Percentiles rank a stretch among this genome's conserved stretches.
phyloP scores from a whole-genome alignment of 2,797 vertebrate species.

The Esox lucius region DNA sequence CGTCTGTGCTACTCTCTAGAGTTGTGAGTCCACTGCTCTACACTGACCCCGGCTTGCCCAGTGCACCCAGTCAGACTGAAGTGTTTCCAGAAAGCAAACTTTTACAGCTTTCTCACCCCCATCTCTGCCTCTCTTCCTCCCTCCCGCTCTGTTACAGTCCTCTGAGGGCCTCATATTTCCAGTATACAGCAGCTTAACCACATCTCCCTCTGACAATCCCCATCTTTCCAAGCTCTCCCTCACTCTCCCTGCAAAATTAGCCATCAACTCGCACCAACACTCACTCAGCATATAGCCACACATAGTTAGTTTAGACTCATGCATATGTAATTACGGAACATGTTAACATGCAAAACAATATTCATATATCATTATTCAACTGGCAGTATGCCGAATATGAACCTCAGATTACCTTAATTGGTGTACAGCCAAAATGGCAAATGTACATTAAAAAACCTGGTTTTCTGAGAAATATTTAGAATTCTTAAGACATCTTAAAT shows the following conservation, averaged over 20 bases:
- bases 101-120: not conserved
- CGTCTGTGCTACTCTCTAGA: not conserved
- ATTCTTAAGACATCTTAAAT: too few species aligned
- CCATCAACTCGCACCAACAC: not conserved
- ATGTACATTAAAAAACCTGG: too few species aligned
- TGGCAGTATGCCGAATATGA: too few species aligned
- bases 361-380: too few species aligned
- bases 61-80: too few species aligned
- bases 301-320: not conserved
- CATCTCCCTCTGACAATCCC: not conserved
- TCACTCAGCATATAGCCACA: not conserved
- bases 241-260: not conserved
- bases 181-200: conserved; percentile 9
- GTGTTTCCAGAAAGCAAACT: too few species aligned
- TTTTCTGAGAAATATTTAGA: too few species aligned
- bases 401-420: too few species aligned
- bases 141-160: not conserved
- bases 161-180: not conserved
- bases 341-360: too few species aligned
- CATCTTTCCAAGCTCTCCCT: not conserved
- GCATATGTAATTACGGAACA: not conserved
- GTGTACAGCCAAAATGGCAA: too few species aligned
- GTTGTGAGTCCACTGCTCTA: not conserved
- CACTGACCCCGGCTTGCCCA: not conserved
- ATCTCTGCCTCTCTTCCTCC: not conserved